These are phyloP conservation scores for Rhorus exstirpatorius DNA, from an alignment of 2,888 invertebrate genomes.

Conservation along the genomic window DNA sequence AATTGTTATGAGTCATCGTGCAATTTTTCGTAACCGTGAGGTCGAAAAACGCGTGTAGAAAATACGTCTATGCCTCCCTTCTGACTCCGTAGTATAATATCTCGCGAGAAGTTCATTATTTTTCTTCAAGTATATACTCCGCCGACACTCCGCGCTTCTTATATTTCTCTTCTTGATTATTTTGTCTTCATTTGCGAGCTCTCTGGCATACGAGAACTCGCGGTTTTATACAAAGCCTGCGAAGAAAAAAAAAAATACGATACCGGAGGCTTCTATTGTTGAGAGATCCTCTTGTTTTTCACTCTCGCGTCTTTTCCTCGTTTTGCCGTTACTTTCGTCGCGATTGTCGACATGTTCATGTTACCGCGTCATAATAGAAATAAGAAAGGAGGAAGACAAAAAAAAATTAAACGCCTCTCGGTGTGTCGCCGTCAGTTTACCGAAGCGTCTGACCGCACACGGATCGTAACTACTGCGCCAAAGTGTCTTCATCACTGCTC, in stretches of 20 bases:
- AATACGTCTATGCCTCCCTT: neutral
- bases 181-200: slow-evolving; percentile 30
- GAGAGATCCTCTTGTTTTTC: slow-evolving; percentile 22
- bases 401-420: slow-evolving; percentile 7
- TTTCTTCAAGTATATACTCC: slow-evolving; percentile 5
- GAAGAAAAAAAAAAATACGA: slow-evolving; percentile 32
- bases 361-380: neutral
- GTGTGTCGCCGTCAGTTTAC: slow-evolving; percentile 35
- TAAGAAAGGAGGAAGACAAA: slow-evolving; percentile 11
- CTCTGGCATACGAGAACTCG: neutral
- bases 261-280: slow-evolving; percentile 30
- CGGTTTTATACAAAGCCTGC: neutral
- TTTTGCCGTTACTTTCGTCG: slow-evolving; percentile 9
- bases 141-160: neutral
- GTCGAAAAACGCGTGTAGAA: slow-evolving; percentile 3
- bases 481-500: neutral
- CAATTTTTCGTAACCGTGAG: slow-evolving; percentile 33
- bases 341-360: slow-evolving; percentile 15
- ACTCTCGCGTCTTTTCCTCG: neutral
- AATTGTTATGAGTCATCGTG: slow-evolving; percentile 51
- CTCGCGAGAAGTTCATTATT: slow-evolving; percentile 43
- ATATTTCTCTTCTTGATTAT: slow-evolving; percentile 36
- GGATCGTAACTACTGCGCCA: slow-evolving; percentile 43
- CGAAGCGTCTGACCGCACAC: slow-evolving; percentile 45
- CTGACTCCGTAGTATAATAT: slow-evolving; percentile 1